Percentiles rank a stretch among this genome's conserved stretches.
Conservation (phyloP, 2,888 invertebrate genomes). For the Idaea biselata region DNA sequence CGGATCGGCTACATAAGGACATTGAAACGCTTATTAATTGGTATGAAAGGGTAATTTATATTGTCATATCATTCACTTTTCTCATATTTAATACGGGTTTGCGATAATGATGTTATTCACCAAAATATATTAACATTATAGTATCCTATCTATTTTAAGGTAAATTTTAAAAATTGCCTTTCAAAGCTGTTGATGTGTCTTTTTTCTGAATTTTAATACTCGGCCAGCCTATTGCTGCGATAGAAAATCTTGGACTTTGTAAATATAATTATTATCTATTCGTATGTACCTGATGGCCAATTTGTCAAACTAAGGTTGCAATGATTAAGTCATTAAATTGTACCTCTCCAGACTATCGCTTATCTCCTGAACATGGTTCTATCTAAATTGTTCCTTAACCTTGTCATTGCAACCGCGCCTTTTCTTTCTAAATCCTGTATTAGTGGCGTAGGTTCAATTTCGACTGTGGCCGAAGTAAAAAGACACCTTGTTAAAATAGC, state of each 20-base stretch:
- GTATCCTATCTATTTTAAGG: constrained; percentile 77
- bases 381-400: background rate
- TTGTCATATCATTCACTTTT: constrained; percentile 81
- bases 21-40: constrained; percentile 82
- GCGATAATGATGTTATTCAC: constrained; percentile 81
- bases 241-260: constrained; percentile 24
- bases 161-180: constrained; percentile 77
- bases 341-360: background rate
- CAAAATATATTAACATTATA: constrained; percentile 77
- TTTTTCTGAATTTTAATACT: constrained; percentile 74
- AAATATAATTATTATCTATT: constrained; percentile 17
- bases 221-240: constrained; percentile 59
- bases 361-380: background rate
- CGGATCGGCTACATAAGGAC: constrained; percentile 76
- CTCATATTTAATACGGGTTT: constrained; percentile 81
- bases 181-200: constrained; percentile 72
- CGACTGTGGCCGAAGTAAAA: constrained; percentile 39
- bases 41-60: constrained; percentile 82
- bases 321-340: constrained; percentile 2
- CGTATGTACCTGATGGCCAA: constrained; percentile 16
- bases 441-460: constrained; percentile 21
- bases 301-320: constrained; percentile 22
- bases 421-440: background rate
- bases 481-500: constrained; percentile 59
- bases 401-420: background rate